phyloP scores from a whole-genome alignment of 2,113 vertebrate genomes.

The Glaucidium brasilianum region DNA sequence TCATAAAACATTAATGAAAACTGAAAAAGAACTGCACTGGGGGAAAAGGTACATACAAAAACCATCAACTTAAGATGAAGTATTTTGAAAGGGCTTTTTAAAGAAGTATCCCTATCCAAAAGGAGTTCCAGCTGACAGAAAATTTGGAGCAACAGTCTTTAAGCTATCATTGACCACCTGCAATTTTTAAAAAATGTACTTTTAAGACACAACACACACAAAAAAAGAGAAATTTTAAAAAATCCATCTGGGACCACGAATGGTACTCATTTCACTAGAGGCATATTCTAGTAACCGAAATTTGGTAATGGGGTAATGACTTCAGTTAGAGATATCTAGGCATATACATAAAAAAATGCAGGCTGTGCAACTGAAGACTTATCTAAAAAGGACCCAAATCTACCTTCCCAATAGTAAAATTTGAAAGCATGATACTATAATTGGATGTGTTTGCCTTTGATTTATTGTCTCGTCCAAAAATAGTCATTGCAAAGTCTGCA shows the following conservation, averaged over 20 bases:
- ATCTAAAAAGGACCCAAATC: background rate
- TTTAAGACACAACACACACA: background rate
- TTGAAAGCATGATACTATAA: background rate
- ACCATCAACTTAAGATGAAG: background rate
- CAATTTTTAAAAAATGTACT: background rate
- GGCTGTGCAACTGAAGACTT: background rate
- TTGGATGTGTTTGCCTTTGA: background rate
- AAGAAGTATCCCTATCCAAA: background rate
- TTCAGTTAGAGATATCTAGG: background rate
- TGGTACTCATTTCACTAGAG: background rate
- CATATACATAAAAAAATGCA: background rate
- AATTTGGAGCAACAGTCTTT: background rate
- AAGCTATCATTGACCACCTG: background rate
- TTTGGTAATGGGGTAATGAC: background rate
- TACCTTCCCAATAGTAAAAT: background rate
- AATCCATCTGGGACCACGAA: background rate
- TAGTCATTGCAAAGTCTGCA: background rate
- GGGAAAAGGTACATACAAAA: background rate
- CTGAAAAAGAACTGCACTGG: background rate
- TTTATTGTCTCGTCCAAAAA: background rate
- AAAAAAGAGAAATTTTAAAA: background rate
- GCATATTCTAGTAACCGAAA: background rate
- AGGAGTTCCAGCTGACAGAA: background rate
- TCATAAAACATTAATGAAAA: constrained; percentile 12
- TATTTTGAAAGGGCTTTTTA: background rate